These are phyloP conservation scores for Crocodylus rhombifer DNA, from an alignment of 2,797 vertebrate genomes.

Conservation along the genomic window DNA sequence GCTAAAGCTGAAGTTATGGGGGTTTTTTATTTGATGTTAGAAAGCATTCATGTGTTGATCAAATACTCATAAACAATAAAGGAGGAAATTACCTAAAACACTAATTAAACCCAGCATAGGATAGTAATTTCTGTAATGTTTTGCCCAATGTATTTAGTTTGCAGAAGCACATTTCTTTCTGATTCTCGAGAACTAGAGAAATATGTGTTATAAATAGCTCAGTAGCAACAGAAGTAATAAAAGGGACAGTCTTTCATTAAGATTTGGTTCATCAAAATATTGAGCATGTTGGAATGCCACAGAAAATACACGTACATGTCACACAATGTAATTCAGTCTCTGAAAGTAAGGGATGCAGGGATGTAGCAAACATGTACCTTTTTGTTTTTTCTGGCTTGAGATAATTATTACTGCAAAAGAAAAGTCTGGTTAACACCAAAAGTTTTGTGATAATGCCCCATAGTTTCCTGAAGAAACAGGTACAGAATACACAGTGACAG, in stretches of 20 bases:
- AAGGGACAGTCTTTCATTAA: not conserved
- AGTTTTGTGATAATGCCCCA: accelerated
- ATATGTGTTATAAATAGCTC: not conserved
- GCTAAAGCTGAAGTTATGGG: too few species aligned
- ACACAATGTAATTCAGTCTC: not conserved
- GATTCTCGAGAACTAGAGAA: not conserved
- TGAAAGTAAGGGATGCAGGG: not conserved
- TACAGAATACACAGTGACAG: not conserved
- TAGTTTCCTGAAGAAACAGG: not conserved
- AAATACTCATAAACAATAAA: not conserved
- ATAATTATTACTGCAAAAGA: not conserved
- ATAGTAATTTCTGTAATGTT: not conserved
- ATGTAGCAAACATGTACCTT: not conserved
- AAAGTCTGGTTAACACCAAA: not conserved
- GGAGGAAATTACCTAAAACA: not conserved
- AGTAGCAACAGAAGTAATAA: not conserved
- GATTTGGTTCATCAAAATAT: not conserved
- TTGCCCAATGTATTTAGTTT: not conserved
- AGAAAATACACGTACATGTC: not conserved
- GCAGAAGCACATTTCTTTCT: not conserved
- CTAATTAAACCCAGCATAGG: not conserved
- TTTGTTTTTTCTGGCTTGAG: not conserved
- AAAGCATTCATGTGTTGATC: not conserved
- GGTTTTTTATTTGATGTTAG: not conserved
- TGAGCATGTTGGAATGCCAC: not conserved